phyloP scores from a whole-genome alignment of 2,888 invertebrate species.

The Xestia ashworthii region DNA sequence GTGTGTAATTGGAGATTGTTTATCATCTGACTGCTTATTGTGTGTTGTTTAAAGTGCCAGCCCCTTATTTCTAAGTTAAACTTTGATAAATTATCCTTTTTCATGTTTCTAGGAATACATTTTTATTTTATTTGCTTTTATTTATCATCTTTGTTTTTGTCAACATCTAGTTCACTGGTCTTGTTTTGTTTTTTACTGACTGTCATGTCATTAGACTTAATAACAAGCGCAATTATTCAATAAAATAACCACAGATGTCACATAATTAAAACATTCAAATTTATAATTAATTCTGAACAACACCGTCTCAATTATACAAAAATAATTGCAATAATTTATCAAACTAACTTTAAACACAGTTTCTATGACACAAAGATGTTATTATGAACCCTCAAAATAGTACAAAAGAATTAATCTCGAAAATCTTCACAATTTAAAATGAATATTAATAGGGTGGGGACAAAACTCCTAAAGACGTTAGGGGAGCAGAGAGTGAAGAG shows the following conservation, averaged over 20 bases:
- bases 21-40: not conserved
- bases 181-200: not conserved
- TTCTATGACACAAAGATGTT: slow-evolving; percentile 81
- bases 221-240: slow-evolving; percentile 10
- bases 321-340: slow-evolving; percentile 81
- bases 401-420: slow-evolving; percentile 85
- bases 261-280: slow-evolving; percentile 54
- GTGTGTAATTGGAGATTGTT: slow-evolving; percentile 26
- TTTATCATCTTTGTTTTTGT: not conserved
- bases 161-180: not conserved
- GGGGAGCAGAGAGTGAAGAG: slow-evolving; percentile 44
- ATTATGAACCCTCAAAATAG: slow-evolving; percentile 80
- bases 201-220: not conserved
- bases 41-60: not conserved
- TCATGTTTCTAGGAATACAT: not conserved
- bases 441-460: slow-evolving; percentile 75
- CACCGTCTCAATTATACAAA: slow-evolving; percentile 68
- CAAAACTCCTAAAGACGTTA: slow-evolving; percentile 74
- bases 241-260: slow-evolving; percentile 28
- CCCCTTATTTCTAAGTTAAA: not conserved
- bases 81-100: not conserved
- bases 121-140: not conserved
- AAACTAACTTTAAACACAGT: slow-evolving; percentile 77
- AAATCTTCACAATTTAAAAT: slow-evolving; percentile 79
- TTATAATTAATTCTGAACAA: slow-evolving; percentile 57